Percentiles rank a stretch among this genome's conserved stretches.
These are phyloP conservation scores for Pelmatolapia mariae DNA, from an alignment of 2,113 vertebrate species.

Conservation along the genomic window DNA sequence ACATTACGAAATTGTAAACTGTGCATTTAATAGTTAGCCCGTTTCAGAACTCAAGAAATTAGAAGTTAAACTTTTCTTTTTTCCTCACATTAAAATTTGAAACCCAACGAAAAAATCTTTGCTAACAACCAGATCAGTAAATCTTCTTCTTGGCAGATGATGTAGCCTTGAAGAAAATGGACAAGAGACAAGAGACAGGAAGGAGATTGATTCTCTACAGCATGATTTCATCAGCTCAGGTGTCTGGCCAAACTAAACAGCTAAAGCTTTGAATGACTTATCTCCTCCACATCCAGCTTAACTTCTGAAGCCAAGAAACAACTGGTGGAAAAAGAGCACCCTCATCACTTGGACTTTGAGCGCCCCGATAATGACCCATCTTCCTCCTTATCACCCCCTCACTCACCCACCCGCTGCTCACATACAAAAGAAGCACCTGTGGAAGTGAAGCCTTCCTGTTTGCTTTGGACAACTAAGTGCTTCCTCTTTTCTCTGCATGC, in stretches of 20 bases:
- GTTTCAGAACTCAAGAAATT: neutral
- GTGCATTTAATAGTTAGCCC: neutral
- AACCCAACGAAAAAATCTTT: slow-evolving; percentile 10
- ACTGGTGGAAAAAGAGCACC: neutral
- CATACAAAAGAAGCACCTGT: slow-evolving; percentile 70
- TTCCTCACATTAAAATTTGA: neutral
- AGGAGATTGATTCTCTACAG: slow-evolving; percentile 30
- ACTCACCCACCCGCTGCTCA: neutral
- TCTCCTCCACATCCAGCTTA: neutral
- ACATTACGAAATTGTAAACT: neutral
- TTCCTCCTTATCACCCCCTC: slow-evolving; percentile 6
- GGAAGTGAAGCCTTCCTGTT: slow-evolving; percentile 72
- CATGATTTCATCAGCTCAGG: slow-evolving; percentile 46
- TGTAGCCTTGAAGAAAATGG: neutral
- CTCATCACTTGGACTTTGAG: slow-evolving; percentile 3
- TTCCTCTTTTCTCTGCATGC: slow-evolving; percentile 37
- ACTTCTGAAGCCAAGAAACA: slow-evolving; percentile 15
- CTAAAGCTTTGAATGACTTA: slow-evolving; percentile 29
- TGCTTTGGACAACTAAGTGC: slow-evolving; percentile 57
- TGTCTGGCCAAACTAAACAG: slow-evolving; percentile 51
- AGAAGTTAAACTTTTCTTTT: neutral
- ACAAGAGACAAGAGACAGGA: slow-evolving; percentile 30
- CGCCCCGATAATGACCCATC: slow-evolving; percentile 16
- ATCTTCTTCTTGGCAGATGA: slow-evolving; percentile 33
- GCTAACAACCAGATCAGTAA: slow-evolving; percentile 21